Percentiles rank a stretch among this genome's conserved stretches.
These are phyloP conservation scores for Ferdinandea cuprea DNA, from an alignment of 2,888 invertebrate species.

Conservation along the genomic window DNA sequence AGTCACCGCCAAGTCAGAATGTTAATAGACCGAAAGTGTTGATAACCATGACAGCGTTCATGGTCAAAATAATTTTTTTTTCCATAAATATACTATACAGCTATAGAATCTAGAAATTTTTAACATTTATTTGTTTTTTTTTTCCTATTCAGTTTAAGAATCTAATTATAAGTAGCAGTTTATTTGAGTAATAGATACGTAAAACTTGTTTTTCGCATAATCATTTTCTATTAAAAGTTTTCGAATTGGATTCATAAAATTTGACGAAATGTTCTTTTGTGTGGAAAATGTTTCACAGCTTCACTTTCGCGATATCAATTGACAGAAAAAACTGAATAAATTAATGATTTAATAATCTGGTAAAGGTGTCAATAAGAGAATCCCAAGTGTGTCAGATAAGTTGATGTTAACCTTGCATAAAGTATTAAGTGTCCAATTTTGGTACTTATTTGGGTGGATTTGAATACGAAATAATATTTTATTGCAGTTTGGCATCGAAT, in stretches of 20 bases:
- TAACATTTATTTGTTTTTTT: slow-evolving; percentile 6
- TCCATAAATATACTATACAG: slow-evolving; percentile 22
- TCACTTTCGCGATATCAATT: too few relatives aligned
- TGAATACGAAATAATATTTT: too few relatives aligned
- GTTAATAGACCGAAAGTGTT: slow-evolving; percentile 46
- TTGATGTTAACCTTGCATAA: too few relatives aligned
- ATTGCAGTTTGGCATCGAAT: too few relatives aligned
- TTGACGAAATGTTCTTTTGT: neutral
- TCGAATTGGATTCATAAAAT: slow-evolving; percentile 13
- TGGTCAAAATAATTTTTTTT: slow-evolving; percentile 39
- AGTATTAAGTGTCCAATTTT: too few relatives aligned
- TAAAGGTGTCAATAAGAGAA: too few relatives aligned
- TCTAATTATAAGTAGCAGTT: slow-evolving; percentile 42
- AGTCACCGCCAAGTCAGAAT: slow-evolving; percentile 36
- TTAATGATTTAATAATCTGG: too few relatives aligned
- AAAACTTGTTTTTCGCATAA: slow-evolving; percentile 50
- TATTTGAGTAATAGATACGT: slow-evolving; percentile 8
- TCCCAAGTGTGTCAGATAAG: too few relatives aligned
- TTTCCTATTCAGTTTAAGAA: slow-evolving; percentile 24
- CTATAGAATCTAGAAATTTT: too few relatives aligned
- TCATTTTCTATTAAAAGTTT: slow-evolving; percentile 19
- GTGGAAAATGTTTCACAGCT: too few relatives aligned
- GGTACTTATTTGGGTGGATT: too few relatives aligned
- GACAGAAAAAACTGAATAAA: too few relatives aligned
- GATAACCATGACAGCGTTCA: slow-evolving; percentile 59